A percentile compares a stretch with the other conserved stretches of the same genome.
Evolutionary conservation across 2,113 vertebrate genomes (phyloP).

Genomic region (Thinocorus orbignyianus): DNA sequence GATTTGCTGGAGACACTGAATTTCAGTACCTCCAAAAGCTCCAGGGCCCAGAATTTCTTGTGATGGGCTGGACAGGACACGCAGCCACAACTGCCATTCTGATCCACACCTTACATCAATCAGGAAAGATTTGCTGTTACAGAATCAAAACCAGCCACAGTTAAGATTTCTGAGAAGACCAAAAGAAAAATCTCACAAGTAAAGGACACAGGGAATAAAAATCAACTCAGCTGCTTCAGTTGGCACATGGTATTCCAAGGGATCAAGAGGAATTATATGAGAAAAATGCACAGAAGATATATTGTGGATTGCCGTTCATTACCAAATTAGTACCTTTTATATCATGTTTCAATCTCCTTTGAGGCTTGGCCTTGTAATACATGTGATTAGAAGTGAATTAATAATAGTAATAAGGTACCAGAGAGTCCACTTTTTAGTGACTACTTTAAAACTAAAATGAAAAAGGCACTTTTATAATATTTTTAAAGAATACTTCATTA

Average conservation of each 20-base stretch:
- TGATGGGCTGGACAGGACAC: not conserved
- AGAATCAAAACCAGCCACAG: not conserved
- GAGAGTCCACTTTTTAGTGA: not conserved
- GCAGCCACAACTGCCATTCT: not conserved
- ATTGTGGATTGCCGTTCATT: not conserved
- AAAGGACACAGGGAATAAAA: not conserved
- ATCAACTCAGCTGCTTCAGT: conserved; percentile 10
- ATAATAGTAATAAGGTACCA: not conserved
- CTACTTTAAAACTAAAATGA: not conserved
- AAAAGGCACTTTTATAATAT: not conserved
- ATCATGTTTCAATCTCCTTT: conserved; percentile 19
- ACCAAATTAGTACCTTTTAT: conserved; percentile 26
- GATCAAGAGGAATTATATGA: conserved; percentile 26
- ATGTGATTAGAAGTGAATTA: not conserved
- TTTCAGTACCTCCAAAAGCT: conserved; percentile 32
- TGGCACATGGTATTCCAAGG: not conserved
- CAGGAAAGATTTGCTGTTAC: not conserved
- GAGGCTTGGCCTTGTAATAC: not conserved
- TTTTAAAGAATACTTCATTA: not conserved
- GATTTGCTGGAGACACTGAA: conserved; percentile 2
- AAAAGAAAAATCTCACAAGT: not conserved
- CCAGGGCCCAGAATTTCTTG: not conserved
- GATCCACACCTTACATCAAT: not conserved
- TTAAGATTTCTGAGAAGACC: not conserved
- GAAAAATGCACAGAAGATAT: conserved; percentile 14